phyloP scores from a whole-genome alignment of 2,797 vertebrate genomes.

The Thalassophryne amazonica region DNA sequence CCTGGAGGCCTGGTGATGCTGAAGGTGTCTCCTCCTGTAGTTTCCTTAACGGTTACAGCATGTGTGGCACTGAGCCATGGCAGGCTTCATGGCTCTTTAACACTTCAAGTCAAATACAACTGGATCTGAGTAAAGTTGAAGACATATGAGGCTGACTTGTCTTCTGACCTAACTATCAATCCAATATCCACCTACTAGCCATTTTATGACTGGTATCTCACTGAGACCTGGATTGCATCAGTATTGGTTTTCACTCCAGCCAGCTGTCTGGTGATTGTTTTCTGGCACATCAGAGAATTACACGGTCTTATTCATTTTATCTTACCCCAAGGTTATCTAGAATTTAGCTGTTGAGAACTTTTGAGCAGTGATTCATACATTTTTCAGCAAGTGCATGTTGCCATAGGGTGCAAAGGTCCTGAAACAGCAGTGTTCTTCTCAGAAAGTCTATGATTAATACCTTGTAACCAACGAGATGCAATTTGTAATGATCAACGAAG shows the following conservation, averaged over 20 bases:
- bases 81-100: conserved; percentile 28
- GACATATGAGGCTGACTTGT: conserved; percentile 20
- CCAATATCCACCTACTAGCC: conserved; percentile 9
- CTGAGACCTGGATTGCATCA: conserved; percentile 25
- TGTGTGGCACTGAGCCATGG: conserved; percentile 52
- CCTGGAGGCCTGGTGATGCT: conserved; percentile 34
- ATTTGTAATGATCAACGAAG: too few relatives aligned
- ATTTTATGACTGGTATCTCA: conserved; percentile 22
- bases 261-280: conserved; percentile 14
- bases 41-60: conserved; percentile 52
- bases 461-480: too few relatives aligned
- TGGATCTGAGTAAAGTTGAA: conserved; percentile 8
- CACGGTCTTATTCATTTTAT: conserved; percentile 1
- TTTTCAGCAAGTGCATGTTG: not conserved
- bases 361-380: conserved; percentile 24
- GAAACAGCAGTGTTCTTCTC: not conserved
- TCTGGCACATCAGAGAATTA: conserved; percentile 7
- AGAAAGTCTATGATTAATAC: not conserved
- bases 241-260: not conserved
- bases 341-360: conserved; percentile 4
- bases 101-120: conserved; percentile 19
- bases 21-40: conserved; percentile 34
- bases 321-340: conserved; percentile 18
- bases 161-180: conserved; percentile 41
- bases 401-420: too few relatives aligned